Percentiles rank a stretch among this genome's conserved stretches.
Conservation (phyloP, 2,888 invertebrate species). For the Ceraclea dissimilis region DNA sequence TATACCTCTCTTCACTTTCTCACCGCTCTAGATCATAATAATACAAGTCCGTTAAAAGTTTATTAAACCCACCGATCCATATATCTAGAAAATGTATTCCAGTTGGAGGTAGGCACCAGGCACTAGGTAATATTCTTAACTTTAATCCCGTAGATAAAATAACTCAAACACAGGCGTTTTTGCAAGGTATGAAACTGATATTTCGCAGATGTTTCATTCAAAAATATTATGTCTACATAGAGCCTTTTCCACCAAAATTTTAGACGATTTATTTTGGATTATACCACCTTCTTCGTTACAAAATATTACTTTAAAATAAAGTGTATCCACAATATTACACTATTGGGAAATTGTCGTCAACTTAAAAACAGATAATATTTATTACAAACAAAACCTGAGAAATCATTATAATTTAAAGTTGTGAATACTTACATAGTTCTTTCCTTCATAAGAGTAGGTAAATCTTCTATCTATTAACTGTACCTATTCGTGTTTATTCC, state of each 20-base stretch:
- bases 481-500: too few species aligned
- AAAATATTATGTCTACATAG: conserved; percentile 4
- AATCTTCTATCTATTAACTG: too few species aligned
- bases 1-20: background rate
- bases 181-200: background rate
- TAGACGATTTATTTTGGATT: too few species aligned
- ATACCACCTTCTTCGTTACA: too few species aligned
- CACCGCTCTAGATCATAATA: background rate
- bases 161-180: background rate
- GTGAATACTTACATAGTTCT: too few species aligned
- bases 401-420: too few species aligned
- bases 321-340: too few species aligned
- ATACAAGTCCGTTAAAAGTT: background rate
- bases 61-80: conserved; percentile 10
- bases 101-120: background rate
- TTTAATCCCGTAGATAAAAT: conserved; percentile 12
- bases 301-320: too few species aligned
- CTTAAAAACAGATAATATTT: too few species aligned
- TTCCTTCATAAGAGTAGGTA: too few species aligned
- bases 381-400: too few species aligned
- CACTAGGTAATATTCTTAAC: conserved; percentile 4
- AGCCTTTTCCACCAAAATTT: background rate
- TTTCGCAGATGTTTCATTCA: conserved; percentile 4
- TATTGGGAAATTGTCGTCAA: too few species aligned
- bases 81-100: background rate